Base-by-base conservation (phyloP, 92 coral and sea anemone species). In the Nematostella vectensis region DNA sequence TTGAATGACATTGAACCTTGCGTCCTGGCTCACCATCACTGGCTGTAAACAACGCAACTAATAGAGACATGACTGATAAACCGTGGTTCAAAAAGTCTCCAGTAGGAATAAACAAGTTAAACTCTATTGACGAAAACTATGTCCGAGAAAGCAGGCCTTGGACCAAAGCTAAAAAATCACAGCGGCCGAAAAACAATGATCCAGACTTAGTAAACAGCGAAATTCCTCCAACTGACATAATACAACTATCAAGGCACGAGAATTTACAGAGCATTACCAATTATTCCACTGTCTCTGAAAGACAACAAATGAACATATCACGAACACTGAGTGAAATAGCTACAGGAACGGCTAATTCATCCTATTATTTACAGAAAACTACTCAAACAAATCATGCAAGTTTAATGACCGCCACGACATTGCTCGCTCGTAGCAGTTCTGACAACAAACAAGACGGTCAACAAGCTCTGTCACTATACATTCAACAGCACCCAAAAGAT, bases 1-100 rank as follows among this genome's bases (percentile, higher is more conserved):
- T 47, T 84, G 74, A 84, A 84, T 62, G 94, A 79, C 48, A 48
- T 70, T 21, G 63, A 70, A 28, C 66, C 67, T 18, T 74, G 94
- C 48, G 66, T 72, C 11, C 48, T 84, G 63, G 94, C 94, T 0
- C n/a, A n/a, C n/a, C n/a, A n/a, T n/a, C n/a, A n/a, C 65, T 67
- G 26, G 73, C 63, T 27, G 59, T 48, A 45, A 62, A 62, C 45
- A 25, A 48, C 39, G n/a, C n/a, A n/a, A 6, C 8, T 31, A 48
- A 48, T 20, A 17, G 3, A 61, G 33, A 61, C 3, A 0, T n/a
- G 24, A 6, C 18, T 18, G 29, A 15, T 6, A 28, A 45, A 24
- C 64, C 64, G 37, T 67, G 72, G 72, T 67, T 67, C 55, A 67
- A 67, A 55, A 21, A 44, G 55, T 43, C 64, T 12, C 27, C 64